Base-by-base conservation (phyloP, 2,113 vertebrate genomes). In the Casuarius casuarius region DNA sequence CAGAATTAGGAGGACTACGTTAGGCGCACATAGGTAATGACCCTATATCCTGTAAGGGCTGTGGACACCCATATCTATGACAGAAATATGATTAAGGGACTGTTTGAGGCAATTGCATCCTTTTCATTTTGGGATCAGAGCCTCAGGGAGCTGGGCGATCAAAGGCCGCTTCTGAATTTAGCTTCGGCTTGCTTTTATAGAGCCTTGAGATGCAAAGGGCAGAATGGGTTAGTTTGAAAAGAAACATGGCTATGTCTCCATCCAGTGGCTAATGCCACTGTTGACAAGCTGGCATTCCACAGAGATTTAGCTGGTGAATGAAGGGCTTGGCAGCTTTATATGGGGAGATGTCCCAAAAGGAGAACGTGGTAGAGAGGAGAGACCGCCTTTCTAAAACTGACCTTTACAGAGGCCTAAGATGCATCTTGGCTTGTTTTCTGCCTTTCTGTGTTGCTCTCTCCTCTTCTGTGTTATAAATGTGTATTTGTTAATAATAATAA, bases 191-290 rank as follows among this genome's bases (percentile, higher is more conserved):
- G 6, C 49, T 83, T 87, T 82, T 40, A 4, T 33, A 44, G n/a
- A 68, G 14, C 29, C 71, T 84, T 54, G 71, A 46, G 31, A 42
- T 63, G 68, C 84, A 81, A 87, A 84, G 72, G 77, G 86, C 58
- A 70, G 63, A 89, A 82, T 7, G 75, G 35, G 23, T 40, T 78
- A 14, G 58, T 29, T 33, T 72, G 52, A 18, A 62, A 63, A 71
- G 87, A 82, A 83, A 6, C 7, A 29, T 80, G 75, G 23, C 48
- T 82, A 4, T 92, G 54, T 80, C 87, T 91, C 71, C 78, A 91
- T 94, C 66, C 94, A 89, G 62, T 80, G 87, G 75, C 67, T 92
- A 23, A n/a, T 59, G 87, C n/a, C 49, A 70, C 62, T 67, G 95
- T 8, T 7, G 46, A 5, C 0, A 16, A 74, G 21, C 16, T 92